Evolutionary conservation across 2,888 invertebrate species (phyloP), one percentile per base, ranked within the genome.

Genomic region (Eupithecia centaureata): DNA sequence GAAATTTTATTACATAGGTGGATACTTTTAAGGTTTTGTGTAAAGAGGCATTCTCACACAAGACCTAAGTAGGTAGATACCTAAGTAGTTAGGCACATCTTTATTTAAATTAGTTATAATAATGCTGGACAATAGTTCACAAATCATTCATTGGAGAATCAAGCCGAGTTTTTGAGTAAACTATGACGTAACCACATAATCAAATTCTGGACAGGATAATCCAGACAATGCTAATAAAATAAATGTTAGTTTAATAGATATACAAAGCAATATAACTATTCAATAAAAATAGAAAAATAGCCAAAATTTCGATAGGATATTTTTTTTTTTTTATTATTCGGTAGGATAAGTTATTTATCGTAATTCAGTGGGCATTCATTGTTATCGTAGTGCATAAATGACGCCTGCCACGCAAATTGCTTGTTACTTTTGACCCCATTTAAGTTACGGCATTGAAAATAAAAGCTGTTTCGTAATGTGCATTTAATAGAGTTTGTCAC

Each of bases 381-480:
- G 74, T 71, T 72, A 63, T 66, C 60, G n/a, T 68, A 28, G 57
- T 62, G 72, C 73, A 57, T 76, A 69, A 75, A 70, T 73, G 71
- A 83, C 81, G 85, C 82, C 82, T 82, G 79, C 81, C 82, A 83
- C 78, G 79, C 82, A 82, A 83, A 85, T 80, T 80, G 82, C 79
- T 79, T 75, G 79, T 80, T 57, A 56, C 30, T 80, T 77, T 78
- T 76, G 77, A 79, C 12, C 22, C 28, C 75, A 82, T 81, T 83
- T 79, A 77, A 77, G 73, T 80, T 79, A 77, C 85, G 87, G 79
- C 88, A 89, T 90, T 89, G 88, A 86, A 79, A 77, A 77, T 70
- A 78, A 47, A 80, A 67, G 63, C 66, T 67, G 74, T 90, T 87
- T 87, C 82, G 82, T 86, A 88, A 87, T 78, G 73, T 73, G 74